Base-by-base conservation (phyloP, 1,140 invertebrate genomes). In the Drosophila leontia region DNA sequence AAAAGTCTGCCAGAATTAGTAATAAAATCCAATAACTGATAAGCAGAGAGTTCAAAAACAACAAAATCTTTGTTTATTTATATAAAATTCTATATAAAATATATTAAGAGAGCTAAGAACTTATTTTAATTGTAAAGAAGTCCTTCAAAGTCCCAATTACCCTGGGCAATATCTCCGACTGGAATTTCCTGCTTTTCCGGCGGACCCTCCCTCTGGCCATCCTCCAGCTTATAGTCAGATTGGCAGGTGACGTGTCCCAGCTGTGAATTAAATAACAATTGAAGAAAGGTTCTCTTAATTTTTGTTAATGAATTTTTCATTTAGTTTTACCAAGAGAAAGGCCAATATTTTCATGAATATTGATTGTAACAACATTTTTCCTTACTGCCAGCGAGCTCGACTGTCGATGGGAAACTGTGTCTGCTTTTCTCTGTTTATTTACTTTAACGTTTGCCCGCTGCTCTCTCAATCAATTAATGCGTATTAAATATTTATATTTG, bases 121-220 rank as follows among this genome's bases (percentile, higher is more conserved):
- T 39, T 39, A 11, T 26, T 56, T 56, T 23, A 56, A 23, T 37
- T 55, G 23, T 37, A 55, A 6, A 55, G 51, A 19, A 55, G 51
- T 13, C 32, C 9, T 15, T 26, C 56, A n/a, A 39, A 35, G 19
- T 50, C 45, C 41, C 15, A 51, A 19, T 58, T 41, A 47, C 80
- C 80, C 7, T 55, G 45, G 8, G 74, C 83, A 75, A 88, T 75
- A 69, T 88, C 65, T 59, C 64, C 82, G 11, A 82, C 82, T 8
- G 88, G 84, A 75, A 91, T 77, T 11, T 58, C 44, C 0, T 11
- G 17, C 17, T 91, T 91, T 9, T 58, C 44, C 6, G 77, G 80
- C 7, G 51, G n/a, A 4, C 42, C 53, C 48, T 71, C 41, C 9
- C 41, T 11, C 0, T 13, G 17, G 5, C 68, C 68, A 26, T 65